Base-by-base conservation (phyloP, 2,888 invertebrate genomes). In the Bembecia ichneumoniformis region DNA sequence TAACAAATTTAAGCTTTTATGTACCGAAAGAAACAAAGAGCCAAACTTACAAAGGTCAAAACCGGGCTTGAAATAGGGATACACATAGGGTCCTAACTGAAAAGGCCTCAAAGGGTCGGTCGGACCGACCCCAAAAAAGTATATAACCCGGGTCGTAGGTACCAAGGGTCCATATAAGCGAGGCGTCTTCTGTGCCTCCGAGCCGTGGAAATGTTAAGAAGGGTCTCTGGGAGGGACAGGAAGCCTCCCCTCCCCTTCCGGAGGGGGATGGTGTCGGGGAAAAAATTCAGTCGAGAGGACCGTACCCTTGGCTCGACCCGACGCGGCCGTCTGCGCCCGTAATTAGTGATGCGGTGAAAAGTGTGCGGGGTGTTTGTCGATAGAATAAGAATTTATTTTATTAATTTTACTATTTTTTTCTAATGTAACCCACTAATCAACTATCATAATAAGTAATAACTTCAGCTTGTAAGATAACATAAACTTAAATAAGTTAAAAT, bases 201-300 rank as follows among this genome's bases (percentile, higher is more conserved):
- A 79, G 80, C 77, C 82, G 77, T 83, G 84, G 81, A 78, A 82
- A 82, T 81, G 82, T 82, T 86, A 86, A 86, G 80, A 87, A 82
- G 82, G 80, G 82, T 80, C 51, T 46, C 78, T 72, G 80, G 79
- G 80, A 64, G 80, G 77, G 79, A 74, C 72, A 74, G 74, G 81
- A 76, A 71, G 63, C 72, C 63, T 74, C 74, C 63, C 58, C 66
- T 74, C 74, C 68, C 71, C 73, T 75, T 77, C 74, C 74, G 77
- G 66, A 76, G 80, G 74, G 60, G 62, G 62, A 60, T 67, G 71
- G 74, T 67, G 72, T 72, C 71, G 64, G 67, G 79, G 78, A 76
- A 83, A 79, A 79, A 84, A 81, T 83, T 84, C 79, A 83, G 80
- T 74, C 64, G 68, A 60, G 74, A 77, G 78, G 75, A 81, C 81